Evolutionary conservation across 2,113 vertebrate species (phyloP), one percentile per base, ranked within the genome.

Genomic region (Etia nguti): DNA sequence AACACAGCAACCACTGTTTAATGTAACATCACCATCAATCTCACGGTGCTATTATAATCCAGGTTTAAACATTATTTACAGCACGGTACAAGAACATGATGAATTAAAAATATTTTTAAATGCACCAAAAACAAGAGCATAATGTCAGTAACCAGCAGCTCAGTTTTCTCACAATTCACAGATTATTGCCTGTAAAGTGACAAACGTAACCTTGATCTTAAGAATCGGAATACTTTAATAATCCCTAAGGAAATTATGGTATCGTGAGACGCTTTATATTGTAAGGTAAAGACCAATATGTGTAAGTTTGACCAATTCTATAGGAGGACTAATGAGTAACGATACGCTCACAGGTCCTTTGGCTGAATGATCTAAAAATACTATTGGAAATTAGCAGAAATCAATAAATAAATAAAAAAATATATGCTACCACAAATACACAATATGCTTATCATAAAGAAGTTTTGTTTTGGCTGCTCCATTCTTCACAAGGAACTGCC

Each of bases 51-150:
- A 4, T 73, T 73, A 73, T 73, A 31, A 29, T 75, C 24, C 24
- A 48, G 70, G 24, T 48, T 75, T 46, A 26, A 75, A 48, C 41
- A 48, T 75, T 20, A 75, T 31, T 75, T 75, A 50, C 24, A 65
- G 20, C 6, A 65, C 0, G 2, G 70, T 29, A 75, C 10, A 48
- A 50, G 6, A 75, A 50, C 22, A 75, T 11, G 8, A 16, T 18
- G 8, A 75, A 75, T 29, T 10, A 0, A 75, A 31, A 75, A 50
- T 65, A 6, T 38, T 38, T 34, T 65, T 65, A 65, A 34, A 38
- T 65, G 6, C 22, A 13, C 34, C 60, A 38, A 65, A 65, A 70
- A 73, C 8, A 4, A 46, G 38, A 26, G n/a, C 13, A 46, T 43
- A 73, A 46, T 75, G 68, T 48, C 41, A 46, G 29, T 65, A 38